These are phyloP conservation scores for Vidua chalybeata DNA, from an alignment of 2,113 vertebrate genomes.

Conservation along the genomic window DNA sequence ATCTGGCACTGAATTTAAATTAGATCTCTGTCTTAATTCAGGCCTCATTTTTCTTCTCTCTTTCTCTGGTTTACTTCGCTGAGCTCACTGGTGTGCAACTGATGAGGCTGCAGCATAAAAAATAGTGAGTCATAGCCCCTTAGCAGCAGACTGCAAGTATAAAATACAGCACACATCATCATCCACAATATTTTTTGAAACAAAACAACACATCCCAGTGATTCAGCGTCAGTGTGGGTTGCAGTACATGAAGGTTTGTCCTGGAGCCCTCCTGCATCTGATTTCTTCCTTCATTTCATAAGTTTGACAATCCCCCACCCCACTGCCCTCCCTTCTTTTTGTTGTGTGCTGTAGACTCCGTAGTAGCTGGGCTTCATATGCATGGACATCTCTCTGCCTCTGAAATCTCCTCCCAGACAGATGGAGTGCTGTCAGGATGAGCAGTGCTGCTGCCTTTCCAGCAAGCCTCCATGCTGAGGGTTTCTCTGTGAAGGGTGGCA, in stretches of 20 bases:
- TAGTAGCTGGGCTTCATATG: not conserved
- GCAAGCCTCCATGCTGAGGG: not conserved
- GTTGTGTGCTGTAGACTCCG: not conserved
- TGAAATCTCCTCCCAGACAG: not conserved
- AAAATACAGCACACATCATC: conserved; percentile 13
- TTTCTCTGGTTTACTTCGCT: not conserved
- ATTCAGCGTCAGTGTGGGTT: conserved; percentile 36
- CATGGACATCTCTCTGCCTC: not conserved
- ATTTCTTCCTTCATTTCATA: not conserved
- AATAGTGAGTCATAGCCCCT: conserved; percentile 34
- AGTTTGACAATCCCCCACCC: not conserved
- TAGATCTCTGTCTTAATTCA: not conserved
- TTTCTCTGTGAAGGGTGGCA: not conserved
- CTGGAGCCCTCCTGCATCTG: not conserved
- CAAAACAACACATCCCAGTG: not conserved
- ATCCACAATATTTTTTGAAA: not conserved
- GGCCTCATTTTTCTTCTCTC: not conserved
- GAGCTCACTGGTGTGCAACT: not conserved
- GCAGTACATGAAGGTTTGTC: not conserved
- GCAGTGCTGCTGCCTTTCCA: not conserved
- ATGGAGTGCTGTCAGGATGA: not conserved
- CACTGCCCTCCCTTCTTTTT: not conserved
- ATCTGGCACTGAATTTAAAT: not conserved
- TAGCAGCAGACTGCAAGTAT: not conserved
- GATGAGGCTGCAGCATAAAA: not conserved